These are phyloP conservation scores for Noctua janthe DNA, from an alignment of 2,888 invertebrate species.

Conservation along the genomic window DNA sequence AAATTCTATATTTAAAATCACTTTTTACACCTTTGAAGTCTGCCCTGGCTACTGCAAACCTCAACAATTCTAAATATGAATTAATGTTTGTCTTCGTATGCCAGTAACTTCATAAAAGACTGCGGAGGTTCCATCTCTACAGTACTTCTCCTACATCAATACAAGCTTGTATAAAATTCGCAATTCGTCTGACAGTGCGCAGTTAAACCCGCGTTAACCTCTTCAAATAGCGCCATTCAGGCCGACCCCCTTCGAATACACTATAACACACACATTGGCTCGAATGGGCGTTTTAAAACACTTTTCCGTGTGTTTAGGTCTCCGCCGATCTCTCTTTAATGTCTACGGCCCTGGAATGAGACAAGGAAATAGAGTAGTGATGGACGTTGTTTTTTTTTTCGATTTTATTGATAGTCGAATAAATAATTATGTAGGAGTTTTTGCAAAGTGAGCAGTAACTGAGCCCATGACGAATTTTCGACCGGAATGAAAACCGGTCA, in stretches of 20 bases:
- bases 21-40: neutral
- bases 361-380: constrained; percentile 49
- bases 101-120: neutral
- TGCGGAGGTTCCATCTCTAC: neutral
- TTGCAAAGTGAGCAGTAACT: neutral
- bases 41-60: neutral
- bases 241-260: constrained; percentile 69
- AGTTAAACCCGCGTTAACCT: constrained; percentile 70
- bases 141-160: constrained; percentile 25
- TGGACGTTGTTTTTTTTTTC: neutral
- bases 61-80: neutral
- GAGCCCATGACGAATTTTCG: neutral
- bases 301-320: constrained; percentile 83
- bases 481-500: neutral
- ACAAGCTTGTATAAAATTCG: constrained; percentile 58
- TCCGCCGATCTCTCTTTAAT: constrained; percentile 69
- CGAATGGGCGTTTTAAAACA: constrained; percentile 82
- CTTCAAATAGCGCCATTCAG: constrained; percentile 68
- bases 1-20: neutral
- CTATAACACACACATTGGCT: constrained; percentile 76
- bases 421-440: neutral
- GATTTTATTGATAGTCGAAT: constrained; percentile 42
- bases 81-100: neutral
- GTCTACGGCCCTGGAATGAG: constrained; percentile 59
- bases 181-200: constrained; percentile 62